Evolutionary conservation across 2,113 vertebrate genomes (phyloP).

Genomic region (Bambusicola thoracicus): DNA sequence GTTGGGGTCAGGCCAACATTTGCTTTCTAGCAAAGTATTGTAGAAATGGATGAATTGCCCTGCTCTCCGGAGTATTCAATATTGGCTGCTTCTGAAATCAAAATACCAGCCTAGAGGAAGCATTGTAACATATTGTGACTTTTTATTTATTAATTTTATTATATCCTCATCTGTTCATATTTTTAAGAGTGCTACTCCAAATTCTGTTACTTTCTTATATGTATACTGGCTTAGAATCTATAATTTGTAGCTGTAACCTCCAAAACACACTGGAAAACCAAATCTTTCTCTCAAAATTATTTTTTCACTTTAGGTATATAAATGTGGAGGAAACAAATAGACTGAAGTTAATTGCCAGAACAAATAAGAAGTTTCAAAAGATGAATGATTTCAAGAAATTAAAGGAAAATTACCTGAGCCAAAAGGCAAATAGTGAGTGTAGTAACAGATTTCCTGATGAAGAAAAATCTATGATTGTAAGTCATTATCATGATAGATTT

Average conservation of each 20-base stretch:
- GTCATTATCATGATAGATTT: not conserved
- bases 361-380: conserved; percentile 31
- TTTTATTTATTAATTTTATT: conserved; percentile 8
- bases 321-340: conserved; percentile 34
- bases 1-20: conserved; percentile 72
- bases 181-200: not conserved
- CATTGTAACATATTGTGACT: not conserved
- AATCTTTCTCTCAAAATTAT: conserved; percentile 1
- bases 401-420: conserved; percentile 8
- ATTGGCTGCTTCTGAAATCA: conserved; percentile 37
- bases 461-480: not conserved
- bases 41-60: conserved; percentile 53
- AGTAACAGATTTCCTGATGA: not conserved
- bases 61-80: conserved; percentile 47
- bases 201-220: not conserved
- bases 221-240: not conserved
- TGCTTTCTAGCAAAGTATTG: conserved; percentile 46
- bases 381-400: conserved; percentile 2
- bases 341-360: conserved; percentile 21
- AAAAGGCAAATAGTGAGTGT: not conserved
- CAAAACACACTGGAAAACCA: conserved; percentile 24
- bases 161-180: not conserved
- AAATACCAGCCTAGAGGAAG: conserved; percentile 26
- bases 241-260: conserved; percentile 48
- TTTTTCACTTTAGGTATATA: conserved; percentile 21